Evolutionary conservation across 2,113 vertebrate genomes (phyloP), one percentile per base, ranked within the genome.

Genomic region (Carassius gibelio): DNA sequence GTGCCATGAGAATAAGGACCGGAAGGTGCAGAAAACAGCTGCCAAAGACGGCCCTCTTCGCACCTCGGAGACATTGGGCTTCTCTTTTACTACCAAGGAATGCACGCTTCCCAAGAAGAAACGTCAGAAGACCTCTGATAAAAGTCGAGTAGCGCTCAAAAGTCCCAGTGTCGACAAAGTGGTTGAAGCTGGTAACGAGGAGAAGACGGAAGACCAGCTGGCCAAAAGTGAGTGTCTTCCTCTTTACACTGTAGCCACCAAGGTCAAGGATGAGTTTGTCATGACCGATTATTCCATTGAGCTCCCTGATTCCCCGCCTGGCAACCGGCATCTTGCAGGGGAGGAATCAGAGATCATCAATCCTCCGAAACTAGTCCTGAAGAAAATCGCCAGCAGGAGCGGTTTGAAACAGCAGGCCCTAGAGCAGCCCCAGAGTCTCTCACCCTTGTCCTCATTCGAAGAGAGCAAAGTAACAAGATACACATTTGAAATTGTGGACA

Each of bases 1-100:
- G 98, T 99, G 98, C 96, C 98, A 99, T 88, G 97, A 99, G 92
- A 99, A 97, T 92, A 95, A 97, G 19, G 97, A 99, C 88, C 96
- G 96, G 91, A 98, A 97, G 90, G 92, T 93, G 5, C 96, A 94
- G 90, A 98, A 97, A 94, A 94, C 95, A 86, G 94, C 95, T 84
- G 95, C 94, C 90, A 98, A 97, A 95, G 94, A 94, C 55, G 96
- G 95, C 88, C 94, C 96, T 88, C 88, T 95, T 88, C 94, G 91
- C 84, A 94, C 95, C 0, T 92, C 96, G 23, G 97, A 98, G 83
- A 91, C 95, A 71, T 90, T 93, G 26, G 92, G 92, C 87, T 95
- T 96, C 91, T 90, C 96, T 34, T 93, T 95, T 7, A 91, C 94
- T 83, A 91, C 95, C 91, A 98, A 97, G 94, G 98, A 98, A 88